Evolutionary conservation across 2,888 invertebrate species (phyloP), one percentile per base, ranked within the genome.

Genomic region (Himalopsyche anomala): DNA sequence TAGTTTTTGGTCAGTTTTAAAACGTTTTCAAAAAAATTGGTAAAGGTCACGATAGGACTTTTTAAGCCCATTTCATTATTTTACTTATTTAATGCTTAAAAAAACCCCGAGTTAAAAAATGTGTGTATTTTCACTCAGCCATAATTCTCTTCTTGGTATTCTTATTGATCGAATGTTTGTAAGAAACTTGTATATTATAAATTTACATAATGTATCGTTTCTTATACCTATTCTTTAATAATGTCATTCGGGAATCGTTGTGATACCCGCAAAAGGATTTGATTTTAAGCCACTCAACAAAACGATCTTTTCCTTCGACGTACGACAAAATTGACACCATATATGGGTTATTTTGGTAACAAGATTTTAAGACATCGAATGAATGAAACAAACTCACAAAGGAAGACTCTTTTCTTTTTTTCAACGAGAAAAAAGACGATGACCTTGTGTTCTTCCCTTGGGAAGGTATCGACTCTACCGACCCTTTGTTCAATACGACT

Each of bases 381-480:
- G 74, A 74, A 74, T 74, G 74, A 74, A 74, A 74, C 74, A 74
- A 36, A 38, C 36, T 38, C 36, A 74, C 74, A 74, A 74, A 36
- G 74, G 38, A 36, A 12, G 15, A 28, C 28, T 28, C 36, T 36
- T 15, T 74, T 74, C 15, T 5, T 74, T 74, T 74, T 74, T 74
- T 4, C 15, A 36, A 2, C 4, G 15, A 15, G 15, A 36, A 74
- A 74, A 74, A 74, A 74, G 38, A 28, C 74, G 74, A 74, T 74
- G 11, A 74, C 74, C 74, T 36, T 74, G 36, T 38, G 74, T 74
- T 19, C 36, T 36, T 74, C 74, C 74, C 74, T 1, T 74, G 74
- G 74, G 74, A 74, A 74, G 3, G 74, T 74, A 74, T 74, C 74
- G 74, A 36, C 74, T 36, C 38, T 36, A 38, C 36, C 36, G 74